Evolutionary conservation across 35 echinoderm and acorn worm genomes (phyloP).

Genomic region (Lytechinus variegatus): DNA sequence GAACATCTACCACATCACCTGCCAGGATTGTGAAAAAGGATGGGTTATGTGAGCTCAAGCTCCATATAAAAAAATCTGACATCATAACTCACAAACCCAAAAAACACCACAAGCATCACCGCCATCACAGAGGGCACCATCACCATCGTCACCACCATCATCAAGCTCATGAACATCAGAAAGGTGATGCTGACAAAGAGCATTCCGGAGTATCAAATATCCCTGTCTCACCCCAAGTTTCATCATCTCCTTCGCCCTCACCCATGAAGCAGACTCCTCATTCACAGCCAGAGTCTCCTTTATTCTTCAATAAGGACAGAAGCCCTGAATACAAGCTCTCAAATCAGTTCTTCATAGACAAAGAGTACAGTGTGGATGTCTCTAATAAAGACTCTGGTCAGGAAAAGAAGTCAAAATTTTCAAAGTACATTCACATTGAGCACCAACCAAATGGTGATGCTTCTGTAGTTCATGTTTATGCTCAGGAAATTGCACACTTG

Average conservation of each 20-base stretch:
- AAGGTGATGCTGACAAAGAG: not conserved
- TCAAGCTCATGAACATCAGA: slow-evolving; percentile 39
- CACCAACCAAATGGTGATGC: slow-evolving; percentile 89
- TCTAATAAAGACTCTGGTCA: not conserved
- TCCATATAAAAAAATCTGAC: slow-evolving; percentile 89
- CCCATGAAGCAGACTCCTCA: not conserved
- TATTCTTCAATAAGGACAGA: slow-evolving; percentile 16
- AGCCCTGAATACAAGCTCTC: not conserved
- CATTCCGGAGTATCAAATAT: not conserved
- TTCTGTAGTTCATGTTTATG: slow-evolving; percentile 90
- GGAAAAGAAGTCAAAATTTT: slow-evolving; percentile 61
- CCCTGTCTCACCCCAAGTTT: not conserved
- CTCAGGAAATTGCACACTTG: slow-evolving; percentile 84
- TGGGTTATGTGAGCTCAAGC: slow-evolving; percentile 77
- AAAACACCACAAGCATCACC: slow-evolving; percentile 90
- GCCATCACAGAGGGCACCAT: slow-evolving; percentile 75
- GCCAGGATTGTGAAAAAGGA: slow-evolving; percentile 94
- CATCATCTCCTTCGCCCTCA: slow-evolving; percentile 7
- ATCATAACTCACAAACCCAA: slow-evolving; percentile 72
- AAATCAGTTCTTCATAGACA: not conserved
- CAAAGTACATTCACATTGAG: slow-evolving; percentile 91
- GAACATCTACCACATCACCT: slow-evolving; percentile 46
- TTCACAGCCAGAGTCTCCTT: slow-evolving; percentile 4
- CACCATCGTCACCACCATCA: slow-evolving; percentile 60
- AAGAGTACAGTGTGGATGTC: not conserved